phyloP scores from a whole-genome alignment of 2,113 vertebrate genomes.

The human (Homo sapiens) region GRCh38 chr4:81053001-81053500 shows the following conservation, averaged over 20 bases:
- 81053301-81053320: not conserved
- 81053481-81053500: conserved; percentile 97
- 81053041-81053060: not conserved
- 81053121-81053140: not conserved
- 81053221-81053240: not conserved
- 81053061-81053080: not conserved
- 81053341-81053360: conserved; percentile 95
- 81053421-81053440: conserved; percentile 97
- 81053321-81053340: conserved; percentile 18
- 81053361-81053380: conserved; percentile 99
- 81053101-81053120: not conserved
- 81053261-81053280: not conserved
- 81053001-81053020: not conserved
- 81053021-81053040: not conserved
- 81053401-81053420: conserved; percentile 93
- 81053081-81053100: not conserved
- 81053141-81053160: not conserved
- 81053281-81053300: not conserved
- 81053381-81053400: conserved; percentile 96
- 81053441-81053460: conserved; percentile 98
- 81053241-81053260: not conserved
- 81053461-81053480: conserved; percentile 97
- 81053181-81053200: not conserved
- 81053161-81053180: not conserved
- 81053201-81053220: not conserved